Evolutionary conservation across 2,888 invertebrate genomes (phyloP).

Genomic region (Bombylius major): DNA sequence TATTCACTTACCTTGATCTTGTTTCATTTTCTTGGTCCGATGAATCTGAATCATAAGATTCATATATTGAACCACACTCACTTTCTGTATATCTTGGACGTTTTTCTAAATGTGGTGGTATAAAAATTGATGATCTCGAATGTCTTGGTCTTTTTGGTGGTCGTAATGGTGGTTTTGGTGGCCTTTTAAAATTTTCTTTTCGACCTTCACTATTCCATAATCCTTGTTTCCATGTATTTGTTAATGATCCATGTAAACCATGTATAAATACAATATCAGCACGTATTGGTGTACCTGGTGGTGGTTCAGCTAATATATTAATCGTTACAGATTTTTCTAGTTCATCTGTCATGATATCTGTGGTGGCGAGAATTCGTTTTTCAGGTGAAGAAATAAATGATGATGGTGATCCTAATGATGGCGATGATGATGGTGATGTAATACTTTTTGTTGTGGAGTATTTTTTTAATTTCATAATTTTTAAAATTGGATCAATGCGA

Average conservation of each 20-base stretch:
- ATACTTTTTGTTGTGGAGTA: conserved; percentile 6
- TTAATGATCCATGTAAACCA: conserved; percentile 54
- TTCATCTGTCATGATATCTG: conserved; percentile 4
- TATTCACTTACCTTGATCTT: conserved; percentile 4
- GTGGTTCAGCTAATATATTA: conserved; percentile 31
- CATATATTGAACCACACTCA: not conserved
- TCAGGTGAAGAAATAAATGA: too few species aligned
- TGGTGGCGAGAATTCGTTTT: not conserved
- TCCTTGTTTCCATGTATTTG: conserved; percentile 74
- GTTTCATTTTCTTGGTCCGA: conserved; percentile 5
- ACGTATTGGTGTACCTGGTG: conserved; percentile 28
- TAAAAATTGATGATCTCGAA: conserved; percentile 25
- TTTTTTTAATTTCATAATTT: conserved; percentile 31
- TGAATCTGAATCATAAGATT: not conserved
- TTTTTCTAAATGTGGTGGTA: conserved; percentile 29
- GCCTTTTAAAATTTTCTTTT: conserved; percentile 32
- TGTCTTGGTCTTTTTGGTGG: conserved; percentile 31
- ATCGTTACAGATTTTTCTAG: conserved; percentile 29
- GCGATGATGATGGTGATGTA: not conserved
- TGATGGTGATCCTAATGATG: not conserved
- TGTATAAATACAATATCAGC: conserved; percentile 75
- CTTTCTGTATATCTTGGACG: conserved; percentile 23
- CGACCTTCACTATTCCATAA: conserved; percentile 43
- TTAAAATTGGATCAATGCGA: conserved; percentile 31
- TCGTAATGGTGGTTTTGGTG: conserved; percentile 31